Conservation (phyloP, 2,888 invertebrate genomes). For the Proisotoma minuta region DNA sequence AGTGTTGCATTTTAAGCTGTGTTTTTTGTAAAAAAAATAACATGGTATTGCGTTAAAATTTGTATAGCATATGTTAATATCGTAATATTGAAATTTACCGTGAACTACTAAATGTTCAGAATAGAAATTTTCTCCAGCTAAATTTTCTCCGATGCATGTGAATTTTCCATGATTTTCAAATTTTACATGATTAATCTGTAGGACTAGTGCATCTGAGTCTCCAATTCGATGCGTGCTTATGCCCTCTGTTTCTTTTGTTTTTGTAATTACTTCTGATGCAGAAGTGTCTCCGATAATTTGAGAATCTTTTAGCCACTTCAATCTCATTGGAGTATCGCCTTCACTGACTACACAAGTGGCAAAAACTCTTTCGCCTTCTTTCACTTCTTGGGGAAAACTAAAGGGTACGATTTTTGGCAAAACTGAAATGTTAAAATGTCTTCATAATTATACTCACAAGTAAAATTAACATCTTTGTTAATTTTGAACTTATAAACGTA, state of each 20-base stretch:
- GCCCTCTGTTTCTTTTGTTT: slow-evolving; percentile 11
- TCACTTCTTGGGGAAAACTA: slow-evolving; percentile 54
- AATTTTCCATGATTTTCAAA: slow-evolving; percentile 48
- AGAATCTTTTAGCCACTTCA: slow-evolving; percentile 56
- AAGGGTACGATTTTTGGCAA: slow-evolving; percentile 56
- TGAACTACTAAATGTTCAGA: slow-evolving; percentile 38
- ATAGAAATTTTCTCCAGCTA: slow-evolving; percentile 23
- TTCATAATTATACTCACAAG: no score
- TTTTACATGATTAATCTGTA: slow-evolving; percentile 39
- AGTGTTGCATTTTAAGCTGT: neutral
- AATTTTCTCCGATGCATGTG: slow-evolving; percentile 35
- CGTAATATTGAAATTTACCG: slow-evolving; percentile 27
- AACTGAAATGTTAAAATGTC: no score
- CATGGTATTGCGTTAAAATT: no score
- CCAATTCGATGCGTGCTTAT: slow-evolving; percentile 45
- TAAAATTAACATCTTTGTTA: no score
- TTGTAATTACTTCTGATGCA: neutral
- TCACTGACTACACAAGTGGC: slow-evolving; percentile 55
- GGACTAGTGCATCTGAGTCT: slow-evolving; percentile 43
- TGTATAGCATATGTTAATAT: no score
- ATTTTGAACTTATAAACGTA: no score
- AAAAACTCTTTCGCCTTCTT: slow-evolving; percentile 54
- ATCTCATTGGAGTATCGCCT: slow-evolving; percentile 57
- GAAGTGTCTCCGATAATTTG: slow-evolving; percentile 12
- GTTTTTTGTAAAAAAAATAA: no score